Evolutionary conservation across 1,140 invertebrate genomes (phyloP), one percentile per base, ranked within the genome.

Genomic region (Meteorus sp.): DNA sequence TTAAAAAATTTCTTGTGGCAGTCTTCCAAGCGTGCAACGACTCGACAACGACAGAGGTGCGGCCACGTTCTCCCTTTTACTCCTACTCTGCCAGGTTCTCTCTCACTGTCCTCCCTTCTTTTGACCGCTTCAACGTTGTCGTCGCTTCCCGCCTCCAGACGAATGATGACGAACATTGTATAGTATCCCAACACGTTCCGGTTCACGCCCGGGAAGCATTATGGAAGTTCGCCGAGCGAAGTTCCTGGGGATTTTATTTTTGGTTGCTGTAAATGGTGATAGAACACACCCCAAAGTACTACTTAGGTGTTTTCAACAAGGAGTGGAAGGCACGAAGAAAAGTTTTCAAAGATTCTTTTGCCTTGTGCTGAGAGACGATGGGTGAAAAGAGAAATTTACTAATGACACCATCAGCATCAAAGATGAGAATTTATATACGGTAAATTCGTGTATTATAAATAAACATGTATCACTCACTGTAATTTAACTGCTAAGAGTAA

Each of bases 161-260:
- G 33, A 45, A 59, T 59, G 45, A 59, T 59, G 56, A 59, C 48
- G 56, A 59, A 59, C 48, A n/a, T n/a, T n/a, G n/a, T n/a, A n/a
- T n/a, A n/a, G 56, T 58, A 29, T 33, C 48, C 47, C 25, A 52
- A 59, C 48, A 50, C 48, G 56, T 59, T 52, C 50, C 56, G 56
- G 48, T 52, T 44, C 37, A 27, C 27, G 39, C 48, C 35, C n/a
- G n/a, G n/a, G n/a, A 31, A 27, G 48, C 39, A 59, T 59, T 59
- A 59, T 59, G 48, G 50, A 59, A 59, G 48, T 52, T 59, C 41
- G 50, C 45, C 19, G 48, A 59, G 48, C 48, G 48, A 37, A 52
- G 25, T 51, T 52, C 48, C 48, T 59, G 2, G 25, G 20, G 25
- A 13, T 52, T 31, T 59, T 44, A 33, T 52, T 52, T 51, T 50